Conservation (phyloP, 2,888 invertebrate species). For the Caenorhabditis virilis region DNA sequence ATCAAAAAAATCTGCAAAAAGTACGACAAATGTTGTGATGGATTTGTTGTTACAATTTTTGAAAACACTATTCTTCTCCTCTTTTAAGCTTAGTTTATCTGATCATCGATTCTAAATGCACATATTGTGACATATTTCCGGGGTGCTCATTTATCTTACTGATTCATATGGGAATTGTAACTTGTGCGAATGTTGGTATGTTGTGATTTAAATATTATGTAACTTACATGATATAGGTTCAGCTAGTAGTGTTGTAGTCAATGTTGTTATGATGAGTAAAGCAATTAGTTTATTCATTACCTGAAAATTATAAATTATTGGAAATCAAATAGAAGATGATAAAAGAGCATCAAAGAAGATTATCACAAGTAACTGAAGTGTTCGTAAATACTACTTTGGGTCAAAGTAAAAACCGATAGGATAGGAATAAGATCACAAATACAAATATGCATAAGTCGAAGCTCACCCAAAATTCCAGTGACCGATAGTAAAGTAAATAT, state of each 20-base stretch:
- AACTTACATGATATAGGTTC: slow-evolving; percentile 31
- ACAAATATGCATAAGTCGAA: slow-evolving; percentile 37
- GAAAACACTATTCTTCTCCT: too few relatives aligned
- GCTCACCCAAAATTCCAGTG: slow-evolving; percentile 24
- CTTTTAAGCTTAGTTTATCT: too few relatives aligned
- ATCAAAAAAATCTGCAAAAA: slow-evolving; percentile 50
- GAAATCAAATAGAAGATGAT: slow-evolving; percentile 1
- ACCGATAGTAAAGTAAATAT: slow-evolving; percentile 10
- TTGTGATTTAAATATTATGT: too few relatives aligned
- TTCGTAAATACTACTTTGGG: too few relatives aligned
- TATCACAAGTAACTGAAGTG: too few relatives aligned
- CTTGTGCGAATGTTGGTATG: not conserved
- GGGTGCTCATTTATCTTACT: slow-evolving; percentile 34
- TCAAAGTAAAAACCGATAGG: too few relatives aligned
- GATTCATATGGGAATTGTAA: slow-evolving; percentile 39
- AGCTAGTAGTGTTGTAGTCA: too few relatives aligned
- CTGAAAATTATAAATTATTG: too few relatives aligned
- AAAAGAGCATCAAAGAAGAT: not conserved
- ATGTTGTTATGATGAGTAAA: too few relatives aligned
- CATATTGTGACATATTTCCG: slow-evolving; percentile 5
- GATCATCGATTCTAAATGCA: too few relatives aligned
- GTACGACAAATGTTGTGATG: slow-evolving; percentile 2
- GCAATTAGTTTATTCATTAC: too few relatives aligned
- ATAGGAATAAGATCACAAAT: slow-evolving; percentile 30
- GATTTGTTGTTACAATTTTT: too few relatives aligned